phyloP scores from a whole-genome alignment of 2,888 invertebrate genomes.

The Brachylomia viminalis region DNA sequence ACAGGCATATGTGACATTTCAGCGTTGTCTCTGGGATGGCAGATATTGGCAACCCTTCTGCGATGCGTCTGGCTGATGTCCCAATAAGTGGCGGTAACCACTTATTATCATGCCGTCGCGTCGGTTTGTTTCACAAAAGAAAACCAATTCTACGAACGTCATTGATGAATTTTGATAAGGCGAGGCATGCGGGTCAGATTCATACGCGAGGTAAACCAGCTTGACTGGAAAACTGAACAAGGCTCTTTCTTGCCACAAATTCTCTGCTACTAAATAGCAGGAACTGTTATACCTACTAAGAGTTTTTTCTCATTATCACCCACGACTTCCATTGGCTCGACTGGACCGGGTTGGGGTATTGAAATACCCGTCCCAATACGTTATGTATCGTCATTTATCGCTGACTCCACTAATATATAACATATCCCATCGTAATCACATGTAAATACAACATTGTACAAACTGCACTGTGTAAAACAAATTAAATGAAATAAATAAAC shows the following conservation, averaged over 20 bases:
- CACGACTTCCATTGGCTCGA: conserved; percentile 37
- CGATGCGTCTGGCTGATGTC: neutral
- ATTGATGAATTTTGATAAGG: conserved; percentile 3
- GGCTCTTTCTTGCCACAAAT: conserved; percentile 1
- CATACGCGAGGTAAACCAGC: conserved; percentile 5
- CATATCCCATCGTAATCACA: conserved; percentile 69
- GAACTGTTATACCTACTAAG: neutral
- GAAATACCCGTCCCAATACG: neutral
- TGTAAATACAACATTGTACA: conserved; percentile 77
- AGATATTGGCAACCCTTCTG: neutral
- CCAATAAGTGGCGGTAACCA: neutral
- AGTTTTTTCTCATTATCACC: neutral
- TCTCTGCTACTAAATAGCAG: neutral
- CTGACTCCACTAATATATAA: conserved; percentile 58
- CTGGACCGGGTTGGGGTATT: conserved; percentile 15
- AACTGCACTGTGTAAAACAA: conserved; percentile 69
- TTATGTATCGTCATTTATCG: conserved; percentile 16
- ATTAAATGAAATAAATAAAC: conserved; percentile 79
- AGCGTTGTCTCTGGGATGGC: neutral
- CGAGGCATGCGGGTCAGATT: conserved; percentile 6
- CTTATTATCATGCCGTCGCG: neutral
- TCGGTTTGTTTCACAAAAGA: neutral
- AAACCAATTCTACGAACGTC: neutral
- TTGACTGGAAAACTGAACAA: neutral
- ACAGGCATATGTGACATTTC: neutral